Evolutionary conservation across 1,140 invertebrate genomes (phyloP).

Genomic region (Pseudomyrmex dendroicus): DNA sequence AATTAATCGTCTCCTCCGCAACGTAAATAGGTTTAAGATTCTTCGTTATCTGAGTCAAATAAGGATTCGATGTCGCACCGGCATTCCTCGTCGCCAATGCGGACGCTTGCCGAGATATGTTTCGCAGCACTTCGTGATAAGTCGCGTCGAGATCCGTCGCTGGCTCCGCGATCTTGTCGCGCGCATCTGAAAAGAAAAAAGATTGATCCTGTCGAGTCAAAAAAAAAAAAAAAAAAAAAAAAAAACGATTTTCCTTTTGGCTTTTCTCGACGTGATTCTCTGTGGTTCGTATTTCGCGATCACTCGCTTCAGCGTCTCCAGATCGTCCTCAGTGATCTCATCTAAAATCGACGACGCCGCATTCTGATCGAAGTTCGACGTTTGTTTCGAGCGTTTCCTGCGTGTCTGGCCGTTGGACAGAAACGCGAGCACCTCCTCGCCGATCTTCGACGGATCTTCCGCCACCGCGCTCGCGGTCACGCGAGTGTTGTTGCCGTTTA

Average conservation of each 20-base stretch:
- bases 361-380: constrained; percentile 19
- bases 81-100: constrained; percentile 1
- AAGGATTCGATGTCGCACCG: not conserved
- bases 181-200: constrained; percentile 15
- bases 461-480: not conserved
- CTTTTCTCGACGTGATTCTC: constrained; percentile 62
- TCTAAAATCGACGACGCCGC: constrained; percentile 30
- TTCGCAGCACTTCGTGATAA: constrained; percentile 60
- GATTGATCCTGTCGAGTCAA: not conserved
- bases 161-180: not conserved
- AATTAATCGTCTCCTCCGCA: not conserved
- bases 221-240: no score
- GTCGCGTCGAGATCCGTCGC: not conserved
- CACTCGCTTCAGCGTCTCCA: constrained; percentile 67
- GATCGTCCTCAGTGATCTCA: constrained; percentile 44
- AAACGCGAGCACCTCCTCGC: constrained; percentile 6
- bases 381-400: no score
- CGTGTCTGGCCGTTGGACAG: constrained; percentile 8
- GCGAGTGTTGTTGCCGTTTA: constrained; percentile 17
- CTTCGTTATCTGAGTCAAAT: constrained; percentile 6
- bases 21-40: not conserved
- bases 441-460: not conserved
- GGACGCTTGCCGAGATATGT: constrained; percentile 7
- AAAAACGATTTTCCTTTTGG: constrained; percentile 55
- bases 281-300: constrained; percentile 72